Percentiles rank a stretch among this genome's conserved stretches.
phyloP scores from a whole-genome alignment of 2,113 vertebrate genomes.

The Melanerpes aurifrons region DNA sequence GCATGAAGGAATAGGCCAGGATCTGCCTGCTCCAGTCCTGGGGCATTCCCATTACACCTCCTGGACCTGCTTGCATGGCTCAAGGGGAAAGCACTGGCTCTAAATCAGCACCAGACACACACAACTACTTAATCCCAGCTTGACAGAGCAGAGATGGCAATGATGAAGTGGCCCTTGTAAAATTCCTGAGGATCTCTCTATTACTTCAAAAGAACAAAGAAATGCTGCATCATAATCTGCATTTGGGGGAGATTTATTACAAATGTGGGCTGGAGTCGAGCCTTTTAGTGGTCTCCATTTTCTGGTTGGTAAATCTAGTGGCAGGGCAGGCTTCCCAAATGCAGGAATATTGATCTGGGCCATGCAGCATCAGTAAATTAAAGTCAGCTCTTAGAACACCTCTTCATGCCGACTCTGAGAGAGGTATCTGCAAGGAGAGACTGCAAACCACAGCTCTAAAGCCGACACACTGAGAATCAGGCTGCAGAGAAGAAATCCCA shows the following conservation, averaged over 20 bases:
- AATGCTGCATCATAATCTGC: not conserved
- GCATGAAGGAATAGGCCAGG: not conserved
- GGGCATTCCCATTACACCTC: not conserved
- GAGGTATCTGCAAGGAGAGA: not conserved
- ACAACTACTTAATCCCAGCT: not conserved
- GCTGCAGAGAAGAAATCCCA: not conserved
- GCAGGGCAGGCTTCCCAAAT: not conserved
- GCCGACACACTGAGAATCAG: not conserved
- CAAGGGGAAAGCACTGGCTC: not conserved
- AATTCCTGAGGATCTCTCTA: not conserved
- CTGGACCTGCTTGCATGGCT: not conserved
- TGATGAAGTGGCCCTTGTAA: not conserved
- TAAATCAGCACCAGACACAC: not conserved
- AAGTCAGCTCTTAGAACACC: not conserved
- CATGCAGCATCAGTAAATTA: conserved; percentile 37
- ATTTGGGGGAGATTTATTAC: conserved; percentile 25
- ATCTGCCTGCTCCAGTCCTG: not conserved
- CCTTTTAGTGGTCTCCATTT: conserved; percentile 15
- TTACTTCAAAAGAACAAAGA: not conserved
- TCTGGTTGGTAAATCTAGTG: conserved; percentile 41
- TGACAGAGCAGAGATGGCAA: not conserved
- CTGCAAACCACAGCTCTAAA: not conserved
- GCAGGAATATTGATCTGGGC: conserved; percentile 24
- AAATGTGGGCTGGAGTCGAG: conserved; percentile 7
- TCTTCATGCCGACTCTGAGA: not conserved